A percentile compares a stretch with the other conserved stretches of the same genome.
phyloP scores from a whole-genome alignment of 2,888 invertebrate species.

The Nymphalis c-album region DNA sequence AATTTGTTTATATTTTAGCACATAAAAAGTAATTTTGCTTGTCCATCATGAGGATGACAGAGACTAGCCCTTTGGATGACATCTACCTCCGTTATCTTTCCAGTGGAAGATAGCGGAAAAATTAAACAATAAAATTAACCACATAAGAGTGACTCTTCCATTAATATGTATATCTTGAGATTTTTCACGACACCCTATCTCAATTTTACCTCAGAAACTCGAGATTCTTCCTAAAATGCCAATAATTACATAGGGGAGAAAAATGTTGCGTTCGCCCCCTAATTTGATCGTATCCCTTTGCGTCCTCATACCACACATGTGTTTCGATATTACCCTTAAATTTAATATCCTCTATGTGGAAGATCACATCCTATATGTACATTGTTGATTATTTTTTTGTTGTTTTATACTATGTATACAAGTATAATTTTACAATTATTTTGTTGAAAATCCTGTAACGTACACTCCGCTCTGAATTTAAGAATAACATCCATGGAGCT shows the following conservation, averaged over 20 bases:
- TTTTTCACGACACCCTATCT: slow-evolving; percentile 42
- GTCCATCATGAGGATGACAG: no score
- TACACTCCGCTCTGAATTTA: no score
- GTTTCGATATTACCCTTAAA: slow-evolving; percentile 20
- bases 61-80: no score
- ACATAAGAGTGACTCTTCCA: slow-evolving; percentile 24
- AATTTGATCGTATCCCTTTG: slow-evolving; percentile 41
- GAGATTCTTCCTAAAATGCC: slow-evolving; percentile 63
- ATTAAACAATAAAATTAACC: no score
- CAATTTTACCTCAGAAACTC: slow-evolving; percentile 53
- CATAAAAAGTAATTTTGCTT: not conserved
- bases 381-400: not conserved
- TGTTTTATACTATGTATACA: not conserved
- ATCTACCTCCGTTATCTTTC: no score
- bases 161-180: slow-evolving; percentile 25
- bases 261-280: slow-evolving; percentile 55
- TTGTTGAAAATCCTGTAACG: no score
- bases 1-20: no score
- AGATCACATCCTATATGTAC: not conserved
- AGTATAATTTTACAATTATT: no score
- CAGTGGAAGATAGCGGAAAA: no score
- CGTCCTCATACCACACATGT: slow-evolving; percentile 27
- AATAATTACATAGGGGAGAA: slow-evolving; percentile 67
- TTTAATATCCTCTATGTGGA: slow-evolving; percentile 19
- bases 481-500: no score